These are phyloP conservation scores for Agriopis aurantiaria DNA, from an alignment of 2,888 invertebrate species.

Conservation along the genomic window DNA sequence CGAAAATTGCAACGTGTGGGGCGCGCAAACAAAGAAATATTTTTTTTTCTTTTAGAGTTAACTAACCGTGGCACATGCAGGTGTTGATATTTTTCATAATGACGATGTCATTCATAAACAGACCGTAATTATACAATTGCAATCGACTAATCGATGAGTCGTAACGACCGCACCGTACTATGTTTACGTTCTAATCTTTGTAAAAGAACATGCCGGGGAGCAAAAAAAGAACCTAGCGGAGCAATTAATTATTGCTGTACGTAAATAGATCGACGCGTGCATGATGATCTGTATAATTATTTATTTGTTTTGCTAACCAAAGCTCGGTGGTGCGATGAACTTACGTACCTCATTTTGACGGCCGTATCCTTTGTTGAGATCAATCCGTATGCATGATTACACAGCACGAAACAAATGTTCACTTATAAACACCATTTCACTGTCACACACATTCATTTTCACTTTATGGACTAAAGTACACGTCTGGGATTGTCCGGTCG, in stretches of 20 bases:
- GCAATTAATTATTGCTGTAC: slow-evolving; percentile 68
- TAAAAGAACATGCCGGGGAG: slow-evolving; percentile 58
- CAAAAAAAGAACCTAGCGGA: slow-evolving; percentile 62
- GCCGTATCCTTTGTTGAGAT: slow-evolving; percentile 80
- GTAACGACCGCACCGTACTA: slow-evolving; percentile 61
- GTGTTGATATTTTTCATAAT: slow-evolving; percentile 54
- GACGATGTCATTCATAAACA: slow-evolving; percentile 78
- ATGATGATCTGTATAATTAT: slow-evolving; percentile 71
- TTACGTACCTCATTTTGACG: slow-evolving; percentile 84
- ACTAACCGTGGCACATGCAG: slow-evolving; percentile 44
- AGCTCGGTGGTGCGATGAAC: slow-evolving; percentile 77
- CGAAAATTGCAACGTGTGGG: slow-evolving; percentile 45
- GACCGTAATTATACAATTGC: slow-evolving; percentile 64
- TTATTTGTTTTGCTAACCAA: slow-evolving; percentile 84
- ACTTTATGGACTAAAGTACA: slow-evolving; percentile 71
- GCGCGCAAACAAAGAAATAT: slow-evolving; percentile 31
- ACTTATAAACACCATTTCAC: slow-evolving; percentile 83
- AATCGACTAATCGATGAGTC: slow-evolving; percentile 78
- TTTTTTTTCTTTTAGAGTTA: slow-evolving; percentile 21
- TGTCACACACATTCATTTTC: slow-evolving; percentile 73
- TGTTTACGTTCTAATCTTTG: slow-evolving; percentile 76
- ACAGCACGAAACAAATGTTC: slow-evolving; percentile 83
- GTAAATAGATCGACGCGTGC: slow-evolving; percentile 76
- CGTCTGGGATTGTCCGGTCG: slow-evolving; percentile 68
- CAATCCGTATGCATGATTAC: slow-evolving; percentile 83